Evolutionary conservation across 92 coral and sea anemone species (phyloP), one percentile per base, ranked within the genome.

Genomic region (Anthopleura xanthogrammica): DNA sequence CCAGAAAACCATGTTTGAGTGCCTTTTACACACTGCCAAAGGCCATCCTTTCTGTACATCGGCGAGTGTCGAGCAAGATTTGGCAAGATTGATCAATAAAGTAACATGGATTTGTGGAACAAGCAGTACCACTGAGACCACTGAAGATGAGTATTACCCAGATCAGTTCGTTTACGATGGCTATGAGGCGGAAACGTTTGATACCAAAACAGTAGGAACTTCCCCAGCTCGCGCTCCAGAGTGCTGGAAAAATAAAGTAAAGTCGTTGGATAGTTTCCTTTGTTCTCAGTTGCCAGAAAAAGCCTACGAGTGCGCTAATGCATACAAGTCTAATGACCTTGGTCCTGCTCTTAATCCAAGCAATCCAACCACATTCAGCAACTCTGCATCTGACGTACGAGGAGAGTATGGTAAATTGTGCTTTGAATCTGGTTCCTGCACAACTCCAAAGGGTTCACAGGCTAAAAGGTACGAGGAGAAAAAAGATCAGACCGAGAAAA

Each of bases 61-160:
- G 73, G 40, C 73, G 73, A n/a, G 17, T 8, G 23, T 66, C 13
- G 73, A 66, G 40, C 6, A 13, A 6, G 73, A 66, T 66, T 13
- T 66, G 73, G 73, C 73, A 66, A 66, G 73, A 36, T 36, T 66
- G 73, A 36, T 66, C 40, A 66, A 66, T 16, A 66, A 66, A 66
- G 73, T 66, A 16, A 66, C 73, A 66, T 66, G 73, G 73, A 66
- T 5, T 13, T 66, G 73, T 66, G 73, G 73, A 66, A 66, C 73
- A 66, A 8, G 73, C 10, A 66, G 73, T 16, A n/a, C 8, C 23
- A 66, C 24, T 66, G 54, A 50, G 36, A 29, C 36, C 0, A 11
- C 0, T 50, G 40, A 66, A 66, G 73, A 66, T 66, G 73, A 66
- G 73, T 66, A 66, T 66, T 8, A 66, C 17, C 73, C 17, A 66